A percentile compares a stretch with the other conserved stretches of the same genome.
Evolutionary conservation across 2,888 invertebrate species (phyloP).

Genomic region (Heliconius sara): DNA sequence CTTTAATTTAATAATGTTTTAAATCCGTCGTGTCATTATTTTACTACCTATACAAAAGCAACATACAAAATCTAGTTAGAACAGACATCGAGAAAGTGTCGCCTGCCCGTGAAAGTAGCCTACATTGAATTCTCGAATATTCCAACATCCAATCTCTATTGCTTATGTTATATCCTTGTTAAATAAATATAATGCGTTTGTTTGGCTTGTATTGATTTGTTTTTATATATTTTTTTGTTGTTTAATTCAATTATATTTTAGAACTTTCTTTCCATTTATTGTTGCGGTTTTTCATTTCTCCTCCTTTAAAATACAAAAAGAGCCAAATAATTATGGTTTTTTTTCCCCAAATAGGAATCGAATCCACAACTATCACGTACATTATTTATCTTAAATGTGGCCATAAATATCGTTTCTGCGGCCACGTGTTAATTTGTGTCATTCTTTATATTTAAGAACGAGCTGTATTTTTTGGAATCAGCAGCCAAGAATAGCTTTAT

Average conservation of each 20-base stretch:
- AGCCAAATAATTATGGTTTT: neutral
- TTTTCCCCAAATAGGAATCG: too few relatives aligned
- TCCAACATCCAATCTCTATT: slow-evolving; percentile 26
- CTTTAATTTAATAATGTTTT: neutral
- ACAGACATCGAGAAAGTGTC: slow-evolving; percentile 37
- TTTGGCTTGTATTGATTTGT: neutral
- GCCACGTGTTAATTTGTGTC: too few relatives aligned
- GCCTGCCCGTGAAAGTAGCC: slow-evolving; percentile 40
- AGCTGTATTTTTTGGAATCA: too few relatives aligned
- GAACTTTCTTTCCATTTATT: too few relatives aligned
- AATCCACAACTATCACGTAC: too few relatives aligned
- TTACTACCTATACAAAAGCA: slow-evolving; percentile 20
- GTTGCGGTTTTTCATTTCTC: neutral
- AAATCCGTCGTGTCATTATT: neutral
- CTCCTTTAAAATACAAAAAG: neutral
- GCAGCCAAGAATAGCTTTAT: too few relatives aligned
- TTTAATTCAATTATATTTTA: too few relatives aligned
- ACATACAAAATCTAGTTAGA: slow-evolving; percentile 33
- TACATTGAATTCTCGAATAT: slow-evolving; percentile 39
- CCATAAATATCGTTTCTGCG: too few relatives aligned
- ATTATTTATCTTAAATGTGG: too few relatives aligned
- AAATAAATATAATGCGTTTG: slow-evolving; percentile 2
- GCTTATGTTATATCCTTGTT: slow-evolving; percentile 22
- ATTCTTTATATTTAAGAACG: too few relatives aligned
- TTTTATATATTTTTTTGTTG: too few relatives aligned